A percentile compares a stretch with the other conserved stretches of the same genome.
Evolutionary conservation across 2,113 vertebrate species (phyloP).

Genomic region (Halcyon senegalensis): DNA sequence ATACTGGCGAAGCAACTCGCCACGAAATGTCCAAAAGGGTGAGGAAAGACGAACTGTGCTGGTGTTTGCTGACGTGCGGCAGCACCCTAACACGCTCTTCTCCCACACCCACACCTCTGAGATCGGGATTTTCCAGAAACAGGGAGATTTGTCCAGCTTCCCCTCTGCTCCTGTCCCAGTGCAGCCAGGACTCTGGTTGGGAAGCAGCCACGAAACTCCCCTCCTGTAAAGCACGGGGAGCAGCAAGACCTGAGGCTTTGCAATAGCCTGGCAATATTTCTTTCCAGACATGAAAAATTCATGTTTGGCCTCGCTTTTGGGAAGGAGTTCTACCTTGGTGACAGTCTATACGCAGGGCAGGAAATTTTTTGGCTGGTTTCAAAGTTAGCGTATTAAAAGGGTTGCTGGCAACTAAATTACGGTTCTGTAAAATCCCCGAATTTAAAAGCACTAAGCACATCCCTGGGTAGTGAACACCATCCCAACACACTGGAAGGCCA

Average conservation of each 20-base stretch:
- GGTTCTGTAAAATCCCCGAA: background rate
- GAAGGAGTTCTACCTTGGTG: background rate
- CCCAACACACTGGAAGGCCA: background rate
- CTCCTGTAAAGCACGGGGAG: background rate
- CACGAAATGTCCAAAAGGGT: rapidly evolving
- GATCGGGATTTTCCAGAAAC: background rate
- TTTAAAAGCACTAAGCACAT: background rate
- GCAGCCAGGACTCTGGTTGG: background rate
- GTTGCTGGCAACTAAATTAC: background rate
- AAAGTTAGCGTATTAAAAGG: background rate
- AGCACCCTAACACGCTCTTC: background rate
- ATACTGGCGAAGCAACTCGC: background rate
- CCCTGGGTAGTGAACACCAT: background rate
- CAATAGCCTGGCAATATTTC: background rate
- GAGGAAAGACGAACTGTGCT: background rate
- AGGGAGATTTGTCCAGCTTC: background rate
- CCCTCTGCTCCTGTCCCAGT: background rate
- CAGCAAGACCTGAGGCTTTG: background rate
- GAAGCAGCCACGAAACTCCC: background rate
- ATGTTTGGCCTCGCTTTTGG: background rate
- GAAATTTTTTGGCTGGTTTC: background rate
- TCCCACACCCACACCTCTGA: background rate
- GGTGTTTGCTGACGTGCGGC: rapidly evolving
- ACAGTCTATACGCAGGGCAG: background rate
- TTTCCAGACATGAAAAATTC: background rate